Percentiles rank a stretch among this genome's conserved stretches.
phyloP scores from a whole-genome alignment of 2,797 vertebrate genomes.

The Arremon brunneinucha region DNA sequence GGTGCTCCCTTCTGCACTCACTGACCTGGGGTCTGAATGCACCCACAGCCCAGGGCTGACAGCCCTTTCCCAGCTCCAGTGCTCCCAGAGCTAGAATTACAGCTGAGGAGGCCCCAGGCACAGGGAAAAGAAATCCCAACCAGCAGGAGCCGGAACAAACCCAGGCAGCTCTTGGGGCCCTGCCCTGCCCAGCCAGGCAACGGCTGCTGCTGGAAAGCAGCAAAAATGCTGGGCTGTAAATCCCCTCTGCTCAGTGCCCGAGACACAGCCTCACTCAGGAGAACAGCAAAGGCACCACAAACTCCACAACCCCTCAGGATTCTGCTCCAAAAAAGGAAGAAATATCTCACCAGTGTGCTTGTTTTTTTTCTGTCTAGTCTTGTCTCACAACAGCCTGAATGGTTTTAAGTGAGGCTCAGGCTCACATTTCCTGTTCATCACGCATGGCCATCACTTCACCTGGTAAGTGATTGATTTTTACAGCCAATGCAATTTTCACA shows the following conservation, averaged over 20 bases:
- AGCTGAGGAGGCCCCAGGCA: background rate
- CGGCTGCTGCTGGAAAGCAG: background rate
- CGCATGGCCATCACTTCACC: background rate
- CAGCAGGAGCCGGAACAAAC: too few relatives aligned
- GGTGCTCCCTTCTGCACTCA: background rate
- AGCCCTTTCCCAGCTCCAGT: background rate
- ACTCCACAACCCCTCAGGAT: background rate
- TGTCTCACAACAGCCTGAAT: background rate
- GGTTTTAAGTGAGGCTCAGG: background rate
- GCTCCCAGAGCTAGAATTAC: background rate
- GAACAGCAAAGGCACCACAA: background rate
- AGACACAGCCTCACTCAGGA: background rate
- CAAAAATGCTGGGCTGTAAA: background rate
- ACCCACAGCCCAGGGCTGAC: background rate
- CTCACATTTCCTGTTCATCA: background rate
- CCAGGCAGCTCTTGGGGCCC: fast-evolving
- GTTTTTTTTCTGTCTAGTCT: background rate
- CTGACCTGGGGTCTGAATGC: too few relatives aligned
- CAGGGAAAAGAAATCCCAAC: fast-evolving
- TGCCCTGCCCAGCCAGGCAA: background rate
- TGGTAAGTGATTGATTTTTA: background rate
- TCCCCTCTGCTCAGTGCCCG: background rate
- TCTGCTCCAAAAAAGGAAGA: background rate
- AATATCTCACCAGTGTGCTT: fast-evolving
- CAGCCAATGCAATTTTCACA: background rate